These are phyloP conservation scores for Lutjanus campechanus DNA, from an alignment of 2,797 vertebrate species.

Conservation along the genomic window DNA sequence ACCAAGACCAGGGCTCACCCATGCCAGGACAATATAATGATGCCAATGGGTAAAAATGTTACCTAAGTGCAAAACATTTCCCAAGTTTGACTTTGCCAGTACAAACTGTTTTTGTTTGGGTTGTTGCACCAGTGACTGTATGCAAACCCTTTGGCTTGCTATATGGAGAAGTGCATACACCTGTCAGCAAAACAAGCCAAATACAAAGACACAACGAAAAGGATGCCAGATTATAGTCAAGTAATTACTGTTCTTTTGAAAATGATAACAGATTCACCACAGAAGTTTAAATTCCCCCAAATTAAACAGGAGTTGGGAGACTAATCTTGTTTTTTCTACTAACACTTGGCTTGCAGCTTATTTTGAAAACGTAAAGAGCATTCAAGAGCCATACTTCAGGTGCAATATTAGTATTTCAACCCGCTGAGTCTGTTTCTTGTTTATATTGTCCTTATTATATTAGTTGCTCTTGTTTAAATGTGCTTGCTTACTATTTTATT, in stretches of 20 bases:
- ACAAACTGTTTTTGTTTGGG: constrained; percentile 35
- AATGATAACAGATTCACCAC: background rate
- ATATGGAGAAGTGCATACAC: constrained; percentile 8
- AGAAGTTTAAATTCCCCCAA: constrained; percentile 18
- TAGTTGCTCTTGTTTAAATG: too few species aligned
- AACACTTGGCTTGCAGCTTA: background rate
- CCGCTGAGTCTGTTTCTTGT: too few species aligned
- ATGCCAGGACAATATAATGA: background rate
- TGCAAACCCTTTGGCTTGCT: constrained; percentile 13
- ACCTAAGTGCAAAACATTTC: background rate
- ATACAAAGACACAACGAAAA: background rate
- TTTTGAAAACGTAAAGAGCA: background rate
- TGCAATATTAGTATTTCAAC: too few species aligned
- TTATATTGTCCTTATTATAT: too few species aligned
- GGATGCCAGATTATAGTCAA: background rate
- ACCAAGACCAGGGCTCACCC: background rate
- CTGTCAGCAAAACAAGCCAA: constrained; percentile 5
- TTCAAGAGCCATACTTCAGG: too few species aligned
- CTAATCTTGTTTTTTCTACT: background rate
- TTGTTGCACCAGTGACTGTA: constrained; percentile 8
- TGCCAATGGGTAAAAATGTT: background rate
- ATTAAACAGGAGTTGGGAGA: too few species aligned
- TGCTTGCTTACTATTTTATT: too few species aligned
- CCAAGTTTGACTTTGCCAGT: constrained; percentile 6
- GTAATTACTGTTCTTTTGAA: background rate